Conservation (phyloP, 2,888 invertebrate genomes). For the Tenthredo amoena region DNA sequence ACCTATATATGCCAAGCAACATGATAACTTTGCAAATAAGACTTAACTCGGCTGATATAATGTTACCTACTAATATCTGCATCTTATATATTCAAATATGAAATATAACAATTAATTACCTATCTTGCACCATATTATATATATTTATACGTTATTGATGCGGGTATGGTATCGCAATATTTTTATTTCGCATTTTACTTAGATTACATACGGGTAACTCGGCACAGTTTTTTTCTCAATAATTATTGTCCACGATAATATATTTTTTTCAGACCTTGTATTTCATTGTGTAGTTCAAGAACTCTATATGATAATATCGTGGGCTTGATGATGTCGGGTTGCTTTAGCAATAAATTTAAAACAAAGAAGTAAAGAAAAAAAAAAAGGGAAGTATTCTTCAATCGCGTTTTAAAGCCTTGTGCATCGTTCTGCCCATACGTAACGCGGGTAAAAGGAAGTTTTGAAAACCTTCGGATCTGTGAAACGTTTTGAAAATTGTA, state of each 20-base stretch:
- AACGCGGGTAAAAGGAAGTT: not conserved
- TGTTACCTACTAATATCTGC: not conserved
- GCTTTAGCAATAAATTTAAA: not conserved
- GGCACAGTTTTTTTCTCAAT: not conserved
- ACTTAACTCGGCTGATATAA: not conserved
- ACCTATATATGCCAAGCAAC: not conserved
- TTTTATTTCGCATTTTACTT: not conserved
- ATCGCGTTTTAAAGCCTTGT: constrained; percentile 1
- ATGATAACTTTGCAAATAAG: not conserved
- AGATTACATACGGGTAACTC: not conserved
- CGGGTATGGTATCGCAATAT: not conserved
- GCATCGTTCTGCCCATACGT: not conserved
- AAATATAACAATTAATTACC: not conserved
- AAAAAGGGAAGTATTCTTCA: not conserved
- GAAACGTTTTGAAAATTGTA: constrained; percentile 18
- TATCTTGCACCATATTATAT: not conserved
- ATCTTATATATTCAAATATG: not conserved
- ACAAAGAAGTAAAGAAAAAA: not conserved
- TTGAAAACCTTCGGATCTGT: constrained; percentile 6
- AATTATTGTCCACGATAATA: not conserved
- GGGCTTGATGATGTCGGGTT: not conserved
- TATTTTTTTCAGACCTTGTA: not conserved
- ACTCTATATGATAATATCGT: not conserved
- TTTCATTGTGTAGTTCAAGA: not conserved
- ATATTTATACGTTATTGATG: not conserved